These are phyloP conservation scores for Salpingus planirostris DNA, from an alignment of 2,888 invertebrate genomes.

Conservation along the genomic window DNA sequence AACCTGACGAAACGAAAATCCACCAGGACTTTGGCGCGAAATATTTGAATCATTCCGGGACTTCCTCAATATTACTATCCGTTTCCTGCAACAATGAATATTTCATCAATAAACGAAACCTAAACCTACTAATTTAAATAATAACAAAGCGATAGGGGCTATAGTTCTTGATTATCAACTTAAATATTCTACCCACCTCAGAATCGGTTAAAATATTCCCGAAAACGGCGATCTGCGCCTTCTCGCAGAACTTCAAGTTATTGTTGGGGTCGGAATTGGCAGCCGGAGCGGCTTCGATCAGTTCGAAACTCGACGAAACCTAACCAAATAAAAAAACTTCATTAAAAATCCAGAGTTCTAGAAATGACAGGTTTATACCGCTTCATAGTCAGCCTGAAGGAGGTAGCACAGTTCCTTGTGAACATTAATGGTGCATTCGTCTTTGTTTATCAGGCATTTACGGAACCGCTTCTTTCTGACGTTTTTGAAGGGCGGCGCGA, in stretches of 20 bases:
- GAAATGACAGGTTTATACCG: conserved; percentile 39
- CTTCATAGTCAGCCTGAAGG: conserved; percentile 55
- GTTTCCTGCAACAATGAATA: conserved; percentile 3
- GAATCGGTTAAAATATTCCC: conserved; percentile 8
- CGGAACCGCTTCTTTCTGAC: conserved; percentile 56
- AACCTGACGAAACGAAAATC: too few species aligned
- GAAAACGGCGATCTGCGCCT: conserved; percentile 4
- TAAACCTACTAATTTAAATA: too few species aligned
- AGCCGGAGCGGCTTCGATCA: conserved; percentile 14
- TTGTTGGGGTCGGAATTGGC: conserved; percentile 2
- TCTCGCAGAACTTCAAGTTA: conserved; percentile 5
- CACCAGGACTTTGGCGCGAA: too few species aligned
- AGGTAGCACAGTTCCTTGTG: conserved; percentile 58
- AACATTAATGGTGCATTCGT: conserved; percentile 57
- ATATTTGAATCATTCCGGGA: too few species aligned
- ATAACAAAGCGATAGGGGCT: too few species aligned
- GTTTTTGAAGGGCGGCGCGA: conserved; percentile 63
- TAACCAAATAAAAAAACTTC: conserved; percentile 12
- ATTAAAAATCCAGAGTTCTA: conserved; percentile 2
- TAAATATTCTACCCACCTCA: conserved; percentile 2
- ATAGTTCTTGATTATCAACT: too few species aligned
- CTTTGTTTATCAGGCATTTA: conserved; percentile 50
- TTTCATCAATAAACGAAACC: not conserved
- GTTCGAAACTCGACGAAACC: conserved; percentile 22
- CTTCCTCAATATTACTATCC: conserved; percentile 5